Conservation (phyloP, 1,140 invertebrate species). For the Bombus balteatus region DNA sequence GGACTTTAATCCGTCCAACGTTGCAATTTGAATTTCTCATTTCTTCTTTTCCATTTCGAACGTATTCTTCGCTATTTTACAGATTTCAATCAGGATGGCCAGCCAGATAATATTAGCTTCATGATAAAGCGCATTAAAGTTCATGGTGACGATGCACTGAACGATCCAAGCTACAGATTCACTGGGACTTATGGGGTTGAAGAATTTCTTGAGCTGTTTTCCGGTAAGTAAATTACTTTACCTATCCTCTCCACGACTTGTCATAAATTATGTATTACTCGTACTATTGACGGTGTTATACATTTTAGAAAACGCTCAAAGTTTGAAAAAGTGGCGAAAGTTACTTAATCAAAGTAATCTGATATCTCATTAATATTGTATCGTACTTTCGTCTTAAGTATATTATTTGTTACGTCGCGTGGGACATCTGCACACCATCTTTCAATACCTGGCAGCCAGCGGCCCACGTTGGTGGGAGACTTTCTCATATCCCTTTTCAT, state of each 20-base stretch:
- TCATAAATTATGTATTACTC: not conserved
- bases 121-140: constrained; percentile 98
- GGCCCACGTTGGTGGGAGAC: too few species aligned
- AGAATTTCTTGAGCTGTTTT: constrained; percentile 96
- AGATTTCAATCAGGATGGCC: constrained; percentile 97
- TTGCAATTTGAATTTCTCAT: not conserved
- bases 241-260: too few species aligned
- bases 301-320: too few species aligned
- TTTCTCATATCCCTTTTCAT: too few species aligned
- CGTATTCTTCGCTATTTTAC: constrained; percentile 72
- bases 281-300: too few species aligned
- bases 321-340: too few species aligned
- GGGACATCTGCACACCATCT: too few species aligned
- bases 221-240: constrained; percentile 85
- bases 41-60: not conserved
- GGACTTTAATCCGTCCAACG: not conserved
- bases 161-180: constrained; percentile 93
- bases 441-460: too few species aligned
- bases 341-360: too few species aligned
- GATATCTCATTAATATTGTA: too few species aligned
- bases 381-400: too few species aligned
- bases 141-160: constrained; percentile 90
- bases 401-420: too few species aligned
- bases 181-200: constrained; percentile 96
- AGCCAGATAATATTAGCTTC: constrained; percentile 95